These are phyloP conservation scores for Brachynemurus nebulosus DNA, from an alignment of 2,888 invertebrate species.

Conservation along the genomic window DNA sequence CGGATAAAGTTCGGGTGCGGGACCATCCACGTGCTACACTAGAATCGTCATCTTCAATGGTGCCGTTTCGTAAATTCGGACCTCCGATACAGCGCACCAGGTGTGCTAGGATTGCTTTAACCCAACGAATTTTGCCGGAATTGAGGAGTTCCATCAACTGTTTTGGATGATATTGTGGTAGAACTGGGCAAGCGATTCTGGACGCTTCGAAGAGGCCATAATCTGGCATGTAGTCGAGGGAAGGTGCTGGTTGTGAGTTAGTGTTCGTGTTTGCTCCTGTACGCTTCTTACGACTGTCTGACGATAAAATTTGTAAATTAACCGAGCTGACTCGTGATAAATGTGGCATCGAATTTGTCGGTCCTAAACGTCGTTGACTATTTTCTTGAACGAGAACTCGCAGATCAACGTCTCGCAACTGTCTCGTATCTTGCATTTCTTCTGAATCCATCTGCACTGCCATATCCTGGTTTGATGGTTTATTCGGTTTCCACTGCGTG, in stretches of 20 bases:
- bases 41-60: conserved; percentile 33
- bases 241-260: background rate
- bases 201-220: conserved; percentile 95
- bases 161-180: conserved; percentile 98
- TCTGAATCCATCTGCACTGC: conserved; percentile 37
- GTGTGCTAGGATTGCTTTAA: conserved; percentile 95
- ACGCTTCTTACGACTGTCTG: conserved; percentile 39
- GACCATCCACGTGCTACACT: conserved; percentile 56
- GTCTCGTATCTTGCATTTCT: conserved; percentile 58
- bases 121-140: conserved; percentile 95
- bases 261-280: conserved; percentile 8
- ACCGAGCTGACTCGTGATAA: conserved; percentile 73
- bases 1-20: conserved; percentile 75
- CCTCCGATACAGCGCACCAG: conserved; percentile 64
- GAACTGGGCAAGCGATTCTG: conserved; percentile 88
- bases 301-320: conserved; percentile 63
- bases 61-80: conserved; percentile 28
- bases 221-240: conserved; percentile 76
- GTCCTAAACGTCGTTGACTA: conserved; percentile 50
- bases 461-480: conserved; percentile 19
- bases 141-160: conserved; percentile 96
- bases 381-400: conserved; percentile 52
- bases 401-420: conserved; percentile 55
- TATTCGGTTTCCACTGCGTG: conserved; percentile 88
- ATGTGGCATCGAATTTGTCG: conserved; percentile 59